A percentile compares a stretch with the other conserved stretches of the same genome.
phyloP scores from a whole-genome alignment of 2,888 invertebrate species.

The Gymnosoma rotundatum region DNA sequence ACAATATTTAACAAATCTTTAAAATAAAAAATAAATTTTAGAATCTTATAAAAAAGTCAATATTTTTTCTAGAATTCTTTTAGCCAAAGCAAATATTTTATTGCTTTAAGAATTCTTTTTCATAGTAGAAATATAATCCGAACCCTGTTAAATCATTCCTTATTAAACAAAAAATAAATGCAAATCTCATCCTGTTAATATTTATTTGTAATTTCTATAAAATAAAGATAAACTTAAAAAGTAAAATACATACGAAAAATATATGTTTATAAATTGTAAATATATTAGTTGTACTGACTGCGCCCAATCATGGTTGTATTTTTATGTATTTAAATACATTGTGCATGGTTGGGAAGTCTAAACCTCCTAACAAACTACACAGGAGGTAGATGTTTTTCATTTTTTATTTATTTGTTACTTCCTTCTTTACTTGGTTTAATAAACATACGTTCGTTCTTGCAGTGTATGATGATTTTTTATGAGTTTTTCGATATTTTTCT shows the following conservation, averaged over 20 bases:
- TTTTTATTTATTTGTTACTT: slow-evolving; percentile 32
- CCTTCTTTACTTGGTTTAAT: slow-evolving; percentile 57
- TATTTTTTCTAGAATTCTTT: too few relatives aligned
- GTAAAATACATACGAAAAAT: not conserved
- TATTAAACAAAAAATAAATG: not conserved
- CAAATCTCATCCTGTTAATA: slow-evolving; percentile 39
- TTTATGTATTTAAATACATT: slow-evolving; percentile 31
- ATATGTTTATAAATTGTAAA: slow-evolving; percentile 23
- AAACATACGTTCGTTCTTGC: not conserved
- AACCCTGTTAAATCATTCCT: slow-evolving; percentile 24
- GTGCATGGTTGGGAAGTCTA: slow-evolving; percentile 51
- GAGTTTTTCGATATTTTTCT: not conserved
- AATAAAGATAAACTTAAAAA: slow-evolving; percentile 17
- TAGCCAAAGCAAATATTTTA: too few relatives aligned
- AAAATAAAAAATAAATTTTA: too few relatives aligned
- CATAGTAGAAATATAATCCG: not conserved
- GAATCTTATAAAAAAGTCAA: too few relatives aligned
- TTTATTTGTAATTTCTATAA: slow-evolving; percentile 26
- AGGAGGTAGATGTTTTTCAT: slow-evolving; percentile 18
- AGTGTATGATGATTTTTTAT: slow-evolving; percentile 22
- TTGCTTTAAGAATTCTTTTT: too few relatives aligned
- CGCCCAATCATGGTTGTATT: slow-evolving; percentile 56
- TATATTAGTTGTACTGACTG: slow-evolving; percentile 60
- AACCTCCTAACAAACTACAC: slow-evolving; percentile 42
- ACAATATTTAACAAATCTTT: too few relatives aligned